phyloP scores from a whole-genome alignment of 1,140 invertebrate species.

The Maniola jurtina region DNA sequence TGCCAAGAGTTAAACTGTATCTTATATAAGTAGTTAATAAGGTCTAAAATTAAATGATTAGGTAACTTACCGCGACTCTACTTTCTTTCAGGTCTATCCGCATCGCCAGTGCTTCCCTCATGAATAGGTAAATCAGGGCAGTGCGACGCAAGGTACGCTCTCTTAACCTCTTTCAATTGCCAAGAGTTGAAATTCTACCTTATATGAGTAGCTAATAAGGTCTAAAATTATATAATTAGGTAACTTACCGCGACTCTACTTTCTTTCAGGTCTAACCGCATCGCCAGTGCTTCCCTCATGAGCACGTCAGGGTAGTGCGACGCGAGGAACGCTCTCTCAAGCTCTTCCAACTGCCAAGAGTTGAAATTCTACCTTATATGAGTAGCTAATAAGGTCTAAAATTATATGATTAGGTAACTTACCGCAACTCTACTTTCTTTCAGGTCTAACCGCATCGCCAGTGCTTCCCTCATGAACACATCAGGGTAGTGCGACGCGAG shows the following conservation, averaged over 20 bases:
- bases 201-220: too few species aligned
- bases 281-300: slow-evolving; percentile 97
- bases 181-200: slow-evolving; percentile 95
- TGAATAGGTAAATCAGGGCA: slow-evolving; percentile 99
- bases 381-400: neutral
- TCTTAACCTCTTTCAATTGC: slow-evolving; percentile 98
- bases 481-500: slow-evolving; percentile 98
- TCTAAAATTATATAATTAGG: neutral
- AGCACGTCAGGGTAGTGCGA: slow-evolving; percentile 99
- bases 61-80: slow-evolving; percentile 97
- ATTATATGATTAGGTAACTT: slow-evolving; percentile 68
- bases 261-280: slow-evolving; percentile 97
- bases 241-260: slow-evolving; percentile 96
- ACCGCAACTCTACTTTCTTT: slow-evolving; percentile 99
- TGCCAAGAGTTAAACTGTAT: slow-evolving; percentile 98
- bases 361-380: slow-evolving; percentile 88
- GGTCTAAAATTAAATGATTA: slow-evolving; percentile 8
- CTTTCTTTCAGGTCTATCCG: slow-evolving; percentile 98
- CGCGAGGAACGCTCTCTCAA: slow-evolving; percentile 97
- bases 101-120: slow-evolving; percentile 97
- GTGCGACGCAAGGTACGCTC: slow-evolving; percentile 97
- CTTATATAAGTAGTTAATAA: neutral
- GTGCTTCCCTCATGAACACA: slow-evolving; percentile 98
- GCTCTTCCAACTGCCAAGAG: slow-evolving; percentile 98
- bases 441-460: slow-evolving; percentile 96